Evolutionary conservation across 2,113 vertebrate species (phyloP).

Genomic region (Callipepla squamata): DNA sequence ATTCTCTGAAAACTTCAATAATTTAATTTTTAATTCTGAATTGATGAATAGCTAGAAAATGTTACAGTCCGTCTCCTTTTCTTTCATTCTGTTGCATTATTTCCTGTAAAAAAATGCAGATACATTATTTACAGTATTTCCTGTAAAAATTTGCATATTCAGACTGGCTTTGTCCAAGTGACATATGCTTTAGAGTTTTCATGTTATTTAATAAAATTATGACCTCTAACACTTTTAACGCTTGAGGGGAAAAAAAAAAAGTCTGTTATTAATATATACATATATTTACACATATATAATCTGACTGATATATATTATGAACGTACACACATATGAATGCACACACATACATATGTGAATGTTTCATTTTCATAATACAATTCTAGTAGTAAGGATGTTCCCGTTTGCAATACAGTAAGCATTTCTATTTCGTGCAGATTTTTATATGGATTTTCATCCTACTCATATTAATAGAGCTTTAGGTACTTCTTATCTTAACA

Average conservation of each 20-base stretch:
- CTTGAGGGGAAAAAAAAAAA: not conserved
- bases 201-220: not conserved
- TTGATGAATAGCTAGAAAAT: not conserved
- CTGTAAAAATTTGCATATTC: not conserved
- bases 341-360: not conserved
- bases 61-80: not conserved
- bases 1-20: not conserved
- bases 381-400: not conserved
- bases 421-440: not conserved
- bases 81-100: not conserved
- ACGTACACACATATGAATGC: not conserved
- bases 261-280: not conserved
- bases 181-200: not conserved
- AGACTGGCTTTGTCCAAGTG: not conserved
- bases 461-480: not conserved
- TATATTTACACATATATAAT: not conserved
- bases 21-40: not conserved
- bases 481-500: not conserved
- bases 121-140: not conserved
- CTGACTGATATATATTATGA: not conserved
- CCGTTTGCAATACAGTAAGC: not conserved
- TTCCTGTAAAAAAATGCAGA: not conserved
- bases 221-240: not conserved
- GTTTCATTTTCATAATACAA: not conserved
- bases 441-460: not conserved